Evolutionary conservation across 2,113 vertebrate species (phyloP), one percentile per base, ranked within the genome.

Genomic region (Micronycteris hirsuta): DNA sequence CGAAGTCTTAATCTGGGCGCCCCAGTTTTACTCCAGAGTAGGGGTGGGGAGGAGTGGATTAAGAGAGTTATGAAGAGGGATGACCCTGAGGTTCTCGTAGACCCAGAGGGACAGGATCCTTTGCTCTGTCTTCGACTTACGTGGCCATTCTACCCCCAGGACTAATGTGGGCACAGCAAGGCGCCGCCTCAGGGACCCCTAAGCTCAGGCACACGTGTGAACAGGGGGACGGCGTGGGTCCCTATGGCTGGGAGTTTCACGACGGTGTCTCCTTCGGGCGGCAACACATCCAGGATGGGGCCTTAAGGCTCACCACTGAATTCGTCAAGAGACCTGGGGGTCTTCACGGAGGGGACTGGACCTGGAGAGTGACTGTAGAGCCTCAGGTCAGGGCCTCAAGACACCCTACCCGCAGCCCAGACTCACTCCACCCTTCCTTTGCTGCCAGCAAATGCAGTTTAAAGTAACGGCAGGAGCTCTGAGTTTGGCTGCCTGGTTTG

Each of bases 281-380:
- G 38, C 99, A 99, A 95, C 99, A 99, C 98, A 99, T 99, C 93
- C 98, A 95, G 1, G 99, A 99, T 49, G 97, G 96, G 0, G 98
- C 98, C 28, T 98, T 99, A 97, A 91, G 96, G 33, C 97, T 99
- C 36, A 99, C 98, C 36, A 99, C 99, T 0, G 99, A 99, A 97
- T 99, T 99, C 65, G 99, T 99, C 41, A 99, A 99, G 97, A 98
- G 99, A 22, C 97, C 97, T 3, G 99, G 99, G 31, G 99, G 99
- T 5, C 92, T 97, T 11, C 99, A 99, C 0, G 99, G 99, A 4
- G 99, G 99, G 19, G 99, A 99, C 88, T 99, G 99, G 99, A 99
- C 99, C 45, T 99, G 99, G 99, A 98, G 99, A 93, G 97, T 99
- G 96, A 99, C 99, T 0, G 99, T 98, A 28, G 98, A 98, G 92